phyloP scores from a whole-genome alignment of 2,797 vertebrate genomes.

The Choloepus didactylus region DNA sequence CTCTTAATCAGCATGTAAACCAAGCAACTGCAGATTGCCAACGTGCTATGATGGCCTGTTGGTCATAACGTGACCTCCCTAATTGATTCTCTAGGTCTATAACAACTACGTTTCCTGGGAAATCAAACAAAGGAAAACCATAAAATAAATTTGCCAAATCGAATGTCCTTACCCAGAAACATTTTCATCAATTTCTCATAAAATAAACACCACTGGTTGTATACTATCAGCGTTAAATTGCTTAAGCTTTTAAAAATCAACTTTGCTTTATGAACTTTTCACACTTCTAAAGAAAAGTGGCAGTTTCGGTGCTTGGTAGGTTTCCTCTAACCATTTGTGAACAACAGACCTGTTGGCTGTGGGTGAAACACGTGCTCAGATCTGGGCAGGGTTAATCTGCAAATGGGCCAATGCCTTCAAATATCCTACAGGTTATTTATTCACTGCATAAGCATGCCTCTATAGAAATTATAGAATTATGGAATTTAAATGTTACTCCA shows the following conservation, averaged over 20 bases:
- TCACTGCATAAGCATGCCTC: not conserved
- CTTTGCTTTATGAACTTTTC: not conserved
- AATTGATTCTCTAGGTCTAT: rapidly evolving
- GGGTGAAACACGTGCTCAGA: too few relatives aligned
- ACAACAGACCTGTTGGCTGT: not conserved
- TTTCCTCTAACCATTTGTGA: not conserved
- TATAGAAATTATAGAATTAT: not conserved
- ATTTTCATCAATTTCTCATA: rapidly evolving
- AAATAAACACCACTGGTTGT: rapidly evolving
- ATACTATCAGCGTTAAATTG: rapidly evolving
- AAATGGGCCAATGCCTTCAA: not conserved
- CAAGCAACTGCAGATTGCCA: not conserved
- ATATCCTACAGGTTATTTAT: rapidly evolving
- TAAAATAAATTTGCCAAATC: too few relatives aligned
- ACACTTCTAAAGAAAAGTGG: rapidly evolving
- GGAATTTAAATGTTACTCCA: not conserved
- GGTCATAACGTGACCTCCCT: not conserved
- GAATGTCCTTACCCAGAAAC: not conserved
- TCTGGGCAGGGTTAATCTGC: too few relatives aligned
- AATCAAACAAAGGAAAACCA: not conserved
- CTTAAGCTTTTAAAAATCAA: rapidly evolving
- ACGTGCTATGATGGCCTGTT: not conserved
- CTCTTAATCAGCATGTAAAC: not conserved
- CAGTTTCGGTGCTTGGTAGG: not conserved
- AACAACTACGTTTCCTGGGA: not conserved